Evolutionary conservation across 2,797 vertebrate genomes (phyloP).

Genomic region (Micrastur ruficollis): DNA sequence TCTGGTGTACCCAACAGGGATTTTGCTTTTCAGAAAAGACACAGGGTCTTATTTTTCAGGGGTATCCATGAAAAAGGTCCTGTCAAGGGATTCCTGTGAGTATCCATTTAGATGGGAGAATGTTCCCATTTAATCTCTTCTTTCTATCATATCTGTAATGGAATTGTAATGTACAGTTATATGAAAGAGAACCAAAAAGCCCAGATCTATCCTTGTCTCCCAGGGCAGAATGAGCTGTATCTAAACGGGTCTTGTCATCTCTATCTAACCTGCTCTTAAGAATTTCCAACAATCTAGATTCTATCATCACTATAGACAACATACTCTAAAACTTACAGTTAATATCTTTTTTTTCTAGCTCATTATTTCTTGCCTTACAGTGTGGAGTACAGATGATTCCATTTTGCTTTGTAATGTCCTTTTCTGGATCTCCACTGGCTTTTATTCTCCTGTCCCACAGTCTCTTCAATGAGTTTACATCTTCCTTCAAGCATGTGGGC

Average conservation of each 20-base stretch:
- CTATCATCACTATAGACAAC: not conserved
- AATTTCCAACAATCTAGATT: not conserved
- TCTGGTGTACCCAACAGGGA: not conserved
- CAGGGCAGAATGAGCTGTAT: not conserved
- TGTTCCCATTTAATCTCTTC: not conserved
- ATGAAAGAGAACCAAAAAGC: not conserved
- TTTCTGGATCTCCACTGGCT: not conserved
- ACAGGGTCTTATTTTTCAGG: not conserved
- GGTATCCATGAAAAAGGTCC: not conserved
- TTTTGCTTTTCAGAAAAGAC: not conserved
- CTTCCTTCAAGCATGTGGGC: not conserved
- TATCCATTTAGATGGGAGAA: not conserved
- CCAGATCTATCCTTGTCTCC: not conserved
- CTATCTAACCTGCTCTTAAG: not conserved
- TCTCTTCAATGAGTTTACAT: not conserved
- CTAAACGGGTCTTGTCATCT: not conserved
- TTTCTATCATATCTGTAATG: not conserved
- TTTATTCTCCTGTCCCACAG: not conserved
- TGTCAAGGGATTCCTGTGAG: not conserved
- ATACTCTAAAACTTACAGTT: not conserved
- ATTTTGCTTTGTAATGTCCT: not conserved
- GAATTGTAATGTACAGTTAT: not conserved
- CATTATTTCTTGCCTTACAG: not conserved
- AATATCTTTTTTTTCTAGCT: not conserved
- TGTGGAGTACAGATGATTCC: not conserved